Conservation (phyloP, 1,140 invertebrate species). For the Papilio dardanus region DNA sequence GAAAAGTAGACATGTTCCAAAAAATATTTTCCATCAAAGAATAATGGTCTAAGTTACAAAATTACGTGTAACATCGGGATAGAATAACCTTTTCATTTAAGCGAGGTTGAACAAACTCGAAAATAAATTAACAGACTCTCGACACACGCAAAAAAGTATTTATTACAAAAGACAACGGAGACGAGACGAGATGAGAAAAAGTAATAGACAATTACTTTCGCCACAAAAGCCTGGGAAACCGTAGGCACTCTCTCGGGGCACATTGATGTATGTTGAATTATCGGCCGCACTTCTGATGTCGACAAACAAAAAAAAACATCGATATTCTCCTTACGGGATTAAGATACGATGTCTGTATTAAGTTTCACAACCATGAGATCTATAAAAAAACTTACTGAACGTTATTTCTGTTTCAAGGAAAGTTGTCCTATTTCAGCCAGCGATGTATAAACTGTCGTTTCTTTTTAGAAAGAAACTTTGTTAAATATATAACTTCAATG, state of each 20-base stretch:
- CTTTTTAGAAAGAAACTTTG: neutral
- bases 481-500: no score
- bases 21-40: neutral
- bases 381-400: slow-evolving; percentile 4
- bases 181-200: slow-evolving; percentile 29
- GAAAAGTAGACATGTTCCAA: neutral
- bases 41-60: neutral
- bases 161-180: slow-evolving; percentile 30
- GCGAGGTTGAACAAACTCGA: neutral
- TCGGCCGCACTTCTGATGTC: slow-evolving; percentile 11
- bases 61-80: neutral
- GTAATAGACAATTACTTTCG: slow-evolving; percentile 35
- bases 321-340: slow-evolving; percentile 13
- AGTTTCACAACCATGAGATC: neutral
- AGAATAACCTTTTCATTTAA: neutral
- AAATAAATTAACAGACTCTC: slow-evolving; percentile 11
- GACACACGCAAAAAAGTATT: slow-evolving; percentile 25
- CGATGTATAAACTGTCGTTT: neutral
- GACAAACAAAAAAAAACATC: neutral
- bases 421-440: neutral
- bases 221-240: slow-evolving; percentile 20
- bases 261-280: slow-evolving; percentile 25
- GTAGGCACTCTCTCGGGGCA: slow-evolving; percentile 13
- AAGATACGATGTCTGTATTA: slow-evolving; percentile 14
- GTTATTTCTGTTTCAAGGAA: neutral